Percentiles rank a stretch among this genome's conserved stretches.
Evolutionary conservation across 2,888 invertebrate genomes (phyloP).

Genomic region (Melolontha melolontha): DNA sequence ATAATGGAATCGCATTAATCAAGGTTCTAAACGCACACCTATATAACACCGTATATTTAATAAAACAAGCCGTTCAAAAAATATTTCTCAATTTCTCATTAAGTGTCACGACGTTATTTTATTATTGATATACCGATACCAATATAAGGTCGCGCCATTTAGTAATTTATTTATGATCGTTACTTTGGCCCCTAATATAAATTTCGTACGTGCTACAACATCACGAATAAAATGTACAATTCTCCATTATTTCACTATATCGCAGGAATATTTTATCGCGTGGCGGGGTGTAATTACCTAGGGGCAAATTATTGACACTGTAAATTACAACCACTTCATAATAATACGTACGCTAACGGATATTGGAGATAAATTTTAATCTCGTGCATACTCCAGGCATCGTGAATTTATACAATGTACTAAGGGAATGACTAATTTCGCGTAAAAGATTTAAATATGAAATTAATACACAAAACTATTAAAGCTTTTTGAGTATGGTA

Average conservation of each 20-base stretch:
- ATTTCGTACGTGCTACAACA: not conserved
- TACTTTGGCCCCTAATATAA: not conserved
- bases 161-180: slow-evolving; percentile 13
- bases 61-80: not conserved
- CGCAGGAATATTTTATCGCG: slow-evolving; percentile 8
- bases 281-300: slow-evolving; percentile 16
- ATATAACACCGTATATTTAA: too few relatives aligned
- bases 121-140: slow-evolving; percentile 7
- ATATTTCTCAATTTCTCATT: not conserved
- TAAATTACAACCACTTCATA: slow-evolving; percentile 27
- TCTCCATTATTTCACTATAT: slow-evolving; percentile 17
- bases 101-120: not conserved
- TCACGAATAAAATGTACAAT: slow-evolving; percentile 2
- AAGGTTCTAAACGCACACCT: too few relatives aligned
- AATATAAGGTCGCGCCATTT: slow-evolving; percentile 1
- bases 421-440: not conserved
- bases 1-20: too few relatives aligned
- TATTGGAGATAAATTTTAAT: slow-evolving; percentile 29
- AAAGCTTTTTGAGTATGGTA: too few relatives aligned
- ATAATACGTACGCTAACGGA: slow-evolving; percentile 27
- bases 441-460: too few relatives aligned
- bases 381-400: not conserved
- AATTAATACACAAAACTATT: too few relatives aligned
- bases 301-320: slow-evolving; percentile 33
- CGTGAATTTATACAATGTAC: slow-evolving; percentile 10